Evolutionary conservation across 1,140 invertebrate species (phyloP), one percentile per base, ranked within the genome.

Genomic region (Palaemon carinicauda): DNA sequence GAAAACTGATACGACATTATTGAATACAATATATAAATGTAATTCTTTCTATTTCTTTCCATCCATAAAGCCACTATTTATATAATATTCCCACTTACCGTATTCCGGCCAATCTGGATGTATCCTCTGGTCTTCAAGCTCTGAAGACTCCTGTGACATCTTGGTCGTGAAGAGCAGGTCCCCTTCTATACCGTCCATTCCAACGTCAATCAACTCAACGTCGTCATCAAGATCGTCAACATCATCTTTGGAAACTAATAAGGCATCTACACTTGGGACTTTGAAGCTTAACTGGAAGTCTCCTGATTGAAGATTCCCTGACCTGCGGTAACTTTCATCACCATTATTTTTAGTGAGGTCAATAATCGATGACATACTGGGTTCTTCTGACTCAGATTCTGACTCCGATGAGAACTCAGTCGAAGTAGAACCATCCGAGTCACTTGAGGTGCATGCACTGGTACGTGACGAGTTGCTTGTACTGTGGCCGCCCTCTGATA

Each of bases 361-460:
- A 41, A 81, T 41, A 17, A 81, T 56, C 24, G 80, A 81, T 14
- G 80, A 65, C 50, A 51, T 21, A 69, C 80, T 71, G 10, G 33
- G n/a, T n/a, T n/a, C 21, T n/a, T 29, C 80, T 69, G 60, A 51
- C 0, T 56, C 77, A 4, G 75, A 78, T 33, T 80, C 53, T 33
- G 78, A 53, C n/a, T 50, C 54, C 0, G 80, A 9, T 41, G 41
- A 41, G 12, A 3, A 79, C 51, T 79, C 77, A 19, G 15, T 15
- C 12, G 24, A n/a, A 14, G 19, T 21, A 75, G 73, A 80, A 7
- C 33, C 78, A 31, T 27, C 27, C 1, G 53, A 60, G 29, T 79
- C 65, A 69, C 53, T 29, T 15, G 77, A 12, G 31, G n/a, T 9
- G 27, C 17, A 29, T 0, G 21, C 19, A 56, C 15, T 53, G 9